Conservation (phyloP, 2,113 vertebrate genomes). For the Alligator mississippiensis region DNA sequence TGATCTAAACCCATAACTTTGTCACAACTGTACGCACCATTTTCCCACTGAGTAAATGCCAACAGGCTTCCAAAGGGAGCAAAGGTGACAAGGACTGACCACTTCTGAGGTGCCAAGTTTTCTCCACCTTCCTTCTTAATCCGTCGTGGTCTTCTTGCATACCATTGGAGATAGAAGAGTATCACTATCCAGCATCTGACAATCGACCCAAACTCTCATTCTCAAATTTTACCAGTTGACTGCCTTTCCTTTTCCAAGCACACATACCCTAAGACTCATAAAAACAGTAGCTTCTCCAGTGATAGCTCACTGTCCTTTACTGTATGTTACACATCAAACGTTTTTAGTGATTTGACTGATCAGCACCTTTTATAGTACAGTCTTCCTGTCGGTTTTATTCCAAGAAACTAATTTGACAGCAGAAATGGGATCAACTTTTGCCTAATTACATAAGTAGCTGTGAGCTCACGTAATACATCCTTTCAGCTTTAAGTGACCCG, state of each 20-base stretch:
- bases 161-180: not conserved
- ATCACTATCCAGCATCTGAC: too few relatives aligned
- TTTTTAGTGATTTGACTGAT: not conserved
- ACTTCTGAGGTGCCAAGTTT: not conserved
- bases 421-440: not conserved
- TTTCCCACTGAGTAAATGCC: not conserved
- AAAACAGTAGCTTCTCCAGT: not conserved
- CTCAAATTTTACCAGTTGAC: too few relatives aligned
- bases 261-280: fast-evolving
- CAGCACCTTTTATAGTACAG: fast-evolving
- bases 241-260: not conserved
- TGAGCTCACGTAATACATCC: not conserved
- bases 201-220: too few relatives aligned
- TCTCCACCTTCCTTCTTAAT: not conserved
- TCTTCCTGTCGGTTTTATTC: fast-evolving
- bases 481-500: not conserved
- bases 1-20: not conserved
- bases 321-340: too few relatives aligned
- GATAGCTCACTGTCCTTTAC: not conserved
- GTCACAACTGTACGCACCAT: not conserved
- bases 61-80: not conserved
- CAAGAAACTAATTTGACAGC: not conserved
- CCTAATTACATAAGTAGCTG: not conserved
- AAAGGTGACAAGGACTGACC: not conserved
- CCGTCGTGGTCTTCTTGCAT: too few relatives aligned